These are phyloP conservation scores for Drosophila aldrichi DNA, from an alignment of 2,888 invertebrate genomes.

Conservation along the genomic window DNA sequence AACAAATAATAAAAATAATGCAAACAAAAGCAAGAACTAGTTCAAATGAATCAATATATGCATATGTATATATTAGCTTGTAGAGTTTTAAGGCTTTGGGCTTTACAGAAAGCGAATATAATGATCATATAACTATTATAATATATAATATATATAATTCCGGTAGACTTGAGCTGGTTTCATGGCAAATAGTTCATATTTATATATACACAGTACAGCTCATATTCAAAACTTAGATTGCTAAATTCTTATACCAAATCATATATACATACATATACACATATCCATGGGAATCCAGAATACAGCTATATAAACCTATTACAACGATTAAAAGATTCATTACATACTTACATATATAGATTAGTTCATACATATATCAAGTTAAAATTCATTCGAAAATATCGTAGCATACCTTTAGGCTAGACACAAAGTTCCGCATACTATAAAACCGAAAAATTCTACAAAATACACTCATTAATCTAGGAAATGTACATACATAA, in stretches of 20 bases:
- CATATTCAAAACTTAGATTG: neutral
- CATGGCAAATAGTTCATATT: neutral
- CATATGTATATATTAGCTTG: neutral
- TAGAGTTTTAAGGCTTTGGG: neutral
- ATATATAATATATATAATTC: neutral
- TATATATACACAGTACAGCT: neutral
- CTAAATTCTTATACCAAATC: neutral
- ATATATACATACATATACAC: neutral
- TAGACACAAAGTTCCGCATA: neutral
- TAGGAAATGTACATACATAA: conserved; percentile 26
- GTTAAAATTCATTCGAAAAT: neutral
- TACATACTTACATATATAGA: too few species aligned
- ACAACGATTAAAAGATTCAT: too few species aligned
- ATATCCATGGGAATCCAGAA: neutral
- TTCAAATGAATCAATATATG: neutral
- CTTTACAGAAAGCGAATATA: neutral
- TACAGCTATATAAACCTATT: neutral
- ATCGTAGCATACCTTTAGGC: conserved; percentile 7
- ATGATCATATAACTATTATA: neutral
- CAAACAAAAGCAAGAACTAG: neutral
- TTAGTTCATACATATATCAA: neutral
- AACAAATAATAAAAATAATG: too few species aligned
- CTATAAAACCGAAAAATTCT: neutral
- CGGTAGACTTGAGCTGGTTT: too few species aligned
- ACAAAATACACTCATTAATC: neutral